Percentiles rank a stretch among this genome's conserved stretches.
These are phyloP conservation scores for Lutraria rhynchaena DNA, from an alignment of 1,140 invertebrate genomes.

Conservation along the genomic window DNA sequence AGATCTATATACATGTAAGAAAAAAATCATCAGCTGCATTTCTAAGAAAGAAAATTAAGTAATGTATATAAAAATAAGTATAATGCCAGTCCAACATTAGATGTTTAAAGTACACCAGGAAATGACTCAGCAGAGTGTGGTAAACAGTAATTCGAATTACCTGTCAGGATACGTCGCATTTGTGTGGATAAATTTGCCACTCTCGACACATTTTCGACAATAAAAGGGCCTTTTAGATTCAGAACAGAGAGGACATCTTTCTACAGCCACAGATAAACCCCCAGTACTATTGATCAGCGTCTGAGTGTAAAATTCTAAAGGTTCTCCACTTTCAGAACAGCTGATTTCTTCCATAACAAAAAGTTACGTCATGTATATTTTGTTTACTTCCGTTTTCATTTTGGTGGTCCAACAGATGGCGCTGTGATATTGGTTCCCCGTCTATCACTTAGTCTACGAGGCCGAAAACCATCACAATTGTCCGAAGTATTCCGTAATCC, in stretches of 20 bases:
- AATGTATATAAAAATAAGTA: no score
- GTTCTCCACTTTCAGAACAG: conserved; percentile 46
- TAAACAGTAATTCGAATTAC: conserved; percentile 17
- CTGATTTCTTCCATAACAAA: conserved; percentile 62
- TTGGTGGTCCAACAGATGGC: conserved; percentile 25
- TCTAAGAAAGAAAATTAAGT: no score
- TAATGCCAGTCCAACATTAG: no score
- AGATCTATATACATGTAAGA: no score
- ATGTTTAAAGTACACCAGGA: no score
- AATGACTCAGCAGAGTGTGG: neutral
- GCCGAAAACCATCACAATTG: neutral
- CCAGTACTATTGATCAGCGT: conserved; percentile 54
- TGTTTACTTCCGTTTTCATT: conserved; percentile 57
- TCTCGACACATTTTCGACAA: conserved; percentile 60
- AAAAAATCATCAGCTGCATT: no score
- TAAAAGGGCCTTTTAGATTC: conserved; percentile 65
- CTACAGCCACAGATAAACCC: conserved; percentile 62
- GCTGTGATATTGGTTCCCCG: neutral
- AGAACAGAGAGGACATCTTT: conserved; percentile 66
- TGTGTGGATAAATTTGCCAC: conserved; percentile 62
- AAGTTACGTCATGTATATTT: conserved; percentile 59
- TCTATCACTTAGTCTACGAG: neutral
- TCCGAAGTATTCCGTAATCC: no score
- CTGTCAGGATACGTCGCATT: conserved; percentile 56
- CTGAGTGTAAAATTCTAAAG: conserved; percentile 36